A percentile compares a stretch with the other conserved stretches of the same genome.
phyloP scores from a whole-genome alignment of 1,140 invertebrate species.

The Rhynchophorus ferrugineus region DNA sequence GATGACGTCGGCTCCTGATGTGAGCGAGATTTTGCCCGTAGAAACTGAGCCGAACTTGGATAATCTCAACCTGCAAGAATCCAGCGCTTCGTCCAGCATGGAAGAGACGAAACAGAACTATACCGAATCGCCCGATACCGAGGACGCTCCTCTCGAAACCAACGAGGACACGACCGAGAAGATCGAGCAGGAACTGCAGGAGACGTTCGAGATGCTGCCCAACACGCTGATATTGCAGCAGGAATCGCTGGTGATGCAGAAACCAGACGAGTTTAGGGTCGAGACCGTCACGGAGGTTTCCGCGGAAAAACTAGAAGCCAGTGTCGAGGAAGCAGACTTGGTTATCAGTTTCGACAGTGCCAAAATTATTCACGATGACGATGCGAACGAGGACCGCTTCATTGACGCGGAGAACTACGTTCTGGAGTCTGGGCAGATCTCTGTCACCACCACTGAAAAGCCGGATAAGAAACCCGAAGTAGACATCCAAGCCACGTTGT shows the following conservation, averaged over 20 bases:
- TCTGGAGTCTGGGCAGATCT: slow-evolving; percentile 41
- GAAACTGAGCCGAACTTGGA: slow-evolving; percentile 3
- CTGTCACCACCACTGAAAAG: slow-evolving; percentile 24
- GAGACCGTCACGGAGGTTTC: slow-evolving; percentile 25
- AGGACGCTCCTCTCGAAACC: neutral
- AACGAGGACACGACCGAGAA: slow-evolving; percentile 10
- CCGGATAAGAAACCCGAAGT: slow-evolving; percentile 29
- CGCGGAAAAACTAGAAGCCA: slow-evolving; percentile 37
- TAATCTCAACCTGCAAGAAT: slow-evolving; percentile 10
- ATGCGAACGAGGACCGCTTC: slow-evolving; percentile 40
- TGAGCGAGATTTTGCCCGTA: slow-evolving; percentile 12
- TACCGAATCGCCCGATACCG: neutral
- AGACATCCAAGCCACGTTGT: slow-evolving; percentile 37
- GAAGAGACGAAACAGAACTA: slow-evolving; percentile 6
- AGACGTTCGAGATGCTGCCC: slow-evolving; percentile 34
- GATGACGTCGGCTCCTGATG: slow-evolving; percentile 24
- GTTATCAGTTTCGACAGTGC: slow-evolving; percentile 33
- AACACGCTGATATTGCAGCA: slow-evolving; percentile 39
- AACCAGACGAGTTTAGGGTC: slow-evolving; percentile 22
- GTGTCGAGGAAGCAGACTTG: slow-evolving; percentile 40
- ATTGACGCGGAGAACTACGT: slow-evolving; percentile 43
- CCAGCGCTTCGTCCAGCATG: slow-evolving; percentile 8
- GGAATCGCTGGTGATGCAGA: slow-evolving; percentile 34
- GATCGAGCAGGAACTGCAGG: slow-evolving; percentile 12
- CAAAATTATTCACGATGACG: slow-evolving; percentile 33